These are phyloP conservation scores for Melieria crassipennis DNA, from an alignment of 2,888 invertebrate species.

Conservation along the genomic window DNA sequence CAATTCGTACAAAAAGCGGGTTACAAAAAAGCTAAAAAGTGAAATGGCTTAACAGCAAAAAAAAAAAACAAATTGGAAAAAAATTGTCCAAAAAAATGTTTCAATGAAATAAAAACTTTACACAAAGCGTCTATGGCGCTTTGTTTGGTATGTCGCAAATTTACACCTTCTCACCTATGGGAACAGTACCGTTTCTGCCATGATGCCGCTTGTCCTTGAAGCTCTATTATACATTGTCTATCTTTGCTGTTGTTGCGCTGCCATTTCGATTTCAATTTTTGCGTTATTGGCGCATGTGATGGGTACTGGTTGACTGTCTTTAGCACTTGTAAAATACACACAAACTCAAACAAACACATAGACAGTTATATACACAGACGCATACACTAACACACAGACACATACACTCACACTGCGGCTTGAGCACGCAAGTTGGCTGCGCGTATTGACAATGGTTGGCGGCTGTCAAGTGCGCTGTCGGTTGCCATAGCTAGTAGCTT, in stretches of 20 bases:
- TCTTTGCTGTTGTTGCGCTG: not conserved
- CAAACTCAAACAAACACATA: no score
- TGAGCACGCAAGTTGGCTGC: not conserved
- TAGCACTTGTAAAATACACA: no score
- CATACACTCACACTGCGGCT: not conserved
- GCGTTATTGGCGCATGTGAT: no score
- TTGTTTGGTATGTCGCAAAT: no score
- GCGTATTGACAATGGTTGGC: not conserved
- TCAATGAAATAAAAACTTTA: no score
- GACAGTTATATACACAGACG: not conserved
- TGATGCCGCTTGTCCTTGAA: no score
- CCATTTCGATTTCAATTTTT: no score
- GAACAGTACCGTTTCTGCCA: no score
- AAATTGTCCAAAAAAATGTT: not conserved
- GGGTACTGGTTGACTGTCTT: no score
- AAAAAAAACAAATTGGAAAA: conserved; percentile 2
- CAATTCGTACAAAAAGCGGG: not conserved
- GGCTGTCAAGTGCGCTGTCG: conserved; percentile 12
- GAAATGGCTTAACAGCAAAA: not conserved
- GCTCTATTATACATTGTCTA: no score
- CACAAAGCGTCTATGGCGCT: no score
- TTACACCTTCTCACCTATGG: not conserved
- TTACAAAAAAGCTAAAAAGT: not conserved
- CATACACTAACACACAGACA: not conserved
- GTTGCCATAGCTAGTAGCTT: not conserved